phyloP scores from a whole-genome alignment of 2,888 invertebrate species.

The Eilema caniola region DNA sequence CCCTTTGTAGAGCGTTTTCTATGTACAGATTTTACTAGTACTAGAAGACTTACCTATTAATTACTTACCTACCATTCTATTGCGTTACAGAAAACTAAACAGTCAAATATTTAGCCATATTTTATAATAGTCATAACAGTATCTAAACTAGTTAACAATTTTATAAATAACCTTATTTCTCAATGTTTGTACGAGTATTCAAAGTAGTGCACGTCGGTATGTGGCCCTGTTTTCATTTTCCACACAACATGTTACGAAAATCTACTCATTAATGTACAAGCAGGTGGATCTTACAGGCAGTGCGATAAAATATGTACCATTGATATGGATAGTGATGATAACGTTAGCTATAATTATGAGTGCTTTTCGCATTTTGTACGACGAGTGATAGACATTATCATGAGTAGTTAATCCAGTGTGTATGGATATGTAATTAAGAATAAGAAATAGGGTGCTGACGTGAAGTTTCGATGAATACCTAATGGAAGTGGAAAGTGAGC shows the following conservation, averaged over 20 bases:
- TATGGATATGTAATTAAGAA: conserved; percentile 1
- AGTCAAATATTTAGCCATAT: conserved; percentile 3
- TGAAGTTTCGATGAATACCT: no score
- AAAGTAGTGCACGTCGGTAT: conserved; percentile 29
- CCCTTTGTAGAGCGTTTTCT: no score
- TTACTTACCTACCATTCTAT: no score
- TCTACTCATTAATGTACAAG: conserved; percentile 19
- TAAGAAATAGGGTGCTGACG: not conserved
- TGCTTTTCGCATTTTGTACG: conserved; percentile 35
- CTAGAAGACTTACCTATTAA: no score
- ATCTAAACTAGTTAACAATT: not conserved
- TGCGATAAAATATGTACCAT: conserved; percentile 38
- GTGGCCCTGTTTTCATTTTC: conserved; percentile 57
- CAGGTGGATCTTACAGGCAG: conserved; percentile 32
- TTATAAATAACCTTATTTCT: conserved; percentile 11
- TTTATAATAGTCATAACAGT: no score
- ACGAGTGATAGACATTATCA: conserved; percentile 26
- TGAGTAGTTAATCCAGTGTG: not conserved
- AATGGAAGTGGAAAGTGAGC: no score
- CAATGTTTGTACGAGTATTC: conserved; percentile 25
- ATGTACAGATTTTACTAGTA: no score
- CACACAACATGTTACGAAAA: conserved; percentile 43
- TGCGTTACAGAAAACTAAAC: no score
- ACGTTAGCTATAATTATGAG: conserved; percentile 47
- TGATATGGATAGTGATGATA: conserved; percentile 41